Evolutionary conservation across 2,888 invertebrate genomes (phyloP), one percentile per base, ranked within the genome.

Genomic region (Glaucopsyche alexis): DNA sequence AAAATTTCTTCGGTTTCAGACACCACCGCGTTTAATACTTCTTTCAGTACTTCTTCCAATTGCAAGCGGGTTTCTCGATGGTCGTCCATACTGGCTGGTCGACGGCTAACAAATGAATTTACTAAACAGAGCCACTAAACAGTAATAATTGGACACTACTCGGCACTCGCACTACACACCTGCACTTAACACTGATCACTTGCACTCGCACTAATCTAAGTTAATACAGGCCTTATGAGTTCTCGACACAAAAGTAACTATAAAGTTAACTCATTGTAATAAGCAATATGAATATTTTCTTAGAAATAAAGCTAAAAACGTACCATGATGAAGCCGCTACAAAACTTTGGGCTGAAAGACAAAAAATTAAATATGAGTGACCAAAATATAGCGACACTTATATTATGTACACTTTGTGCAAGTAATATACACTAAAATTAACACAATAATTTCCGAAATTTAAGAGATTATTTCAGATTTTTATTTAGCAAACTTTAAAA

Each of bases 281-380:
- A 52, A n/a, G 52, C 52, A 16, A 45, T n/a, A 50, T 42, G 55
- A 29, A 74, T 11, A 60, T 16, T 19, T 16, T 8, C 19, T 29
- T 29, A 60, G 4, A 3, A 29, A 29, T 13, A 13, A 2, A 14
- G 6, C 13, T 60, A 60, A 11, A 55, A 73, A 74, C 85, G 81
- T 81, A 89, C 89, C 89, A 89, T 89, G 84, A 79, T 87, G 85
- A 81, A 76, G 78, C 72, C 74, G 74, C 76, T 74, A 72, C 66
- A 77, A 72, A 66, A 64, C 74, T 73, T 77, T 72, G 76, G 78
- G 82, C 87, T 87, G 86, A 72, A 88, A 87, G 64, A 77, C 77
- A 82, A 77, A 67, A 52, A 75, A 72, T 52, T 66, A 47, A 67
- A 50, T 50, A 50, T 9, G 50, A 71, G 38, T 70, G 42, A 42